A percentile compares a stretch with the other conserved stretches of the same genome.
phyloP scores from a whole-genome alignment of 1,140 invertebrate species.

The Drosophila pseudoobscura region DNA sequence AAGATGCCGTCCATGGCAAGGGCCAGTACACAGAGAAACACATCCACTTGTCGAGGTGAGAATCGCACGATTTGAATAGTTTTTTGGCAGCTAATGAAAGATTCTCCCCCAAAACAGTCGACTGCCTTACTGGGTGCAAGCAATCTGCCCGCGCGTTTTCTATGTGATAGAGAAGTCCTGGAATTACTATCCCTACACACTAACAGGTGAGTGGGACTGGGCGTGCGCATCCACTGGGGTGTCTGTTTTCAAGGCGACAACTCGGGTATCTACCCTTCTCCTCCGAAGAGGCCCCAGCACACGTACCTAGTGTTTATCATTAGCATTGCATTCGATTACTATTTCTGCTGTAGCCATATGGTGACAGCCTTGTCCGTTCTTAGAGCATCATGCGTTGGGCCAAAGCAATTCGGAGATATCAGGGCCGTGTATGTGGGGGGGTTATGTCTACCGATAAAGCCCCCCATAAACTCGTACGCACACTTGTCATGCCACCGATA shows the following conservation, averaged over 20 bases:
- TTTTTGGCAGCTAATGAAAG: not conserved
- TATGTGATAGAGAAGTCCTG: constrained; percentile 97
- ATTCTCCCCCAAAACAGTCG: constrained; percentile 85
- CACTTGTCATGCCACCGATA: constrained; percentile 44
- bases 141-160: constrained; percentile 94
- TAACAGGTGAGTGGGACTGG: constrained; percentile 87
- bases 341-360: constrained; percentile 27
- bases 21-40: constrained; percentile 96
- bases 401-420: constrained; percentile 23
- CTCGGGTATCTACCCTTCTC: not conserved
- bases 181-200: constrained; percentile 97
- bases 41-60: constrained; percentile 94
- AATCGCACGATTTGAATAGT: constrained; percentile 16
- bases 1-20: constrained; percentile 90
- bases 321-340: too few relatives aligned
- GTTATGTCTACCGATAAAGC: constrained; percentile 50
- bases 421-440: constrained; percentile 18
- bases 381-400: constrained; percentile 25
- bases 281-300: too few relatives aligned
- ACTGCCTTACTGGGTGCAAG: constrained; percentile 94
- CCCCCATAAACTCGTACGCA: constrained; percentile 22
- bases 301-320: not conserved
- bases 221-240: constrained; percentile 30
- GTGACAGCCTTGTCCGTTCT: not conserved
- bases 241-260: constrained; percentile 45